Base-by-base conservation (phyloP, 2,797 vertebrate species). In the Podargus strigoides region DNA sequence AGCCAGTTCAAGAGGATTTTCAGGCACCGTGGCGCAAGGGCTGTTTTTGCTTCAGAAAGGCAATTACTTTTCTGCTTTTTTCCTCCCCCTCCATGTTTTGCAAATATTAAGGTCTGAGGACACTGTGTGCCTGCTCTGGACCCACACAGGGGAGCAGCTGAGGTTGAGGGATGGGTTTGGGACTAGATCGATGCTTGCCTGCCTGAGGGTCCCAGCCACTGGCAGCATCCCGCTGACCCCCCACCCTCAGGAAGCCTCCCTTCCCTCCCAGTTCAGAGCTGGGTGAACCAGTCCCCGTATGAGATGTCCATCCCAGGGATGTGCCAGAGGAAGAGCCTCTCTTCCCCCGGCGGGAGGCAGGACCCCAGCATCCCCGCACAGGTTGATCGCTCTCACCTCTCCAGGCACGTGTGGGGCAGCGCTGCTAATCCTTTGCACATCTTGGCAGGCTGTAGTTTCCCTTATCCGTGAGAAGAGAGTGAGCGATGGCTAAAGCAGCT, bases 351-450 rank as follows among this genome's bases (percentile, higher is more conserved):
- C 12, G 44, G 44, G 19, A 46, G 44, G 20, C 44, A 46, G 44
- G 19, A 19, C 69, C 34, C 49, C 1, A 2, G 5, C 39, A 19
- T 6, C 37, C 72, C 60, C 26, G 0, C 20, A 0, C 36, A 1
- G 8, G 28, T 37, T 39, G 8, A 36, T 74, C 1, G 0, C 67
- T 90, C 96, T 96, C 94, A 96, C 96, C 96, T 96, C 73, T 96
- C 96, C 87, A 96, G 94, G 85, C 96, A 96, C 0, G 96, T 91
- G 87, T 96, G 96, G 83, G 96, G 96, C 83, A 96, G 80, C 14
- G 96, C 95, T 11, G 96, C 96, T 89, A 96, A 77, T 58, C 96
- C 96, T 30, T 96, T 96, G 94, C 96, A 96, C 96, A 96, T 96
- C 91, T 93, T 94, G 95, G 76, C 94, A 70, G 58, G 66, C 85